phyloP scores from a whole-genome alignment of 2,113 vertebrate species.

The Megatriorchis doriae region DNA sequence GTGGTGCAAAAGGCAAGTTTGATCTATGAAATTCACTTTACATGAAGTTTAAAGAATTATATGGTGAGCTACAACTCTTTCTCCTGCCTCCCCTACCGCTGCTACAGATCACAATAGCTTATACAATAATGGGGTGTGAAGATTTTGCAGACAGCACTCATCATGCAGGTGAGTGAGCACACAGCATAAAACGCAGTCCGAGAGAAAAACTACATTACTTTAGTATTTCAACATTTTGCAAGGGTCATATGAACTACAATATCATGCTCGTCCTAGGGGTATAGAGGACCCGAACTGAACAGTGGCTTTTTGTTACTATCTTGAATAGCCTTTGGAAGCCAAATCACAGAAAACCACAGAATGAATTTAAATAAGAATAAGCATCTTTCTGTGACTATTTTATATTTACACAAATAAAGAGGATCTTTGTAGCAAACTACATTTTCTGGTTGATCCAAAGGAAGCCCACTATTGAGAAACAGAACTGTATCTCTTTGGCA shows the following conservation, averaged over 20 bases:
- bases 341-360: neutral
- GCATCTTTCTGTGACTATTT: neutral
- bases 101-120: neutral
- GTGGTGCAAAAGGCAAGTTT: neutral
- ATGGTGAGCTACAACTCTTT: neutral
- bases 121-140: neutral
- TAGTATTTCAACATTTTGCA: neutral
- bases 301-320: conserved; percentile 38
- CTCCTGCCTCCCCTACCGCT: neutral
- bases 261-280: neutral
- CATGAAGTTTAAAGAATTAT: neutral
- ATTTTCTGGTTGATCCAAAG: neutral
- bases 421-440: neutral
- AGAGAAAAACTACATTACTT: neutral
- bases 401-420: neutral
- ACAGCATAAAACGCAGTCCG: neutral
- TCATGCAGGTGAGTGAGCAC: neutral
- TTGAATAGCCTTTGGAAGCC: conserved; percentile 17
- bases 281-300: neutral
- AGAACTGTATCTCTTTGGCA: neutral
- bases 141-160: conserved; percentile 8
- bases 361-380: conserved; percentile 13
- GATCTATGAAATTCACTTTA: neutral
- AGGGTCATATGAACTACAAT: neutral
- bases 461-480: neutral